Evolutionary conservation across 2,888 invertebrate species (phyloP), one percentile per base, ranked within the genome.

Genomic region (Erannis defoliaria): DNA sequence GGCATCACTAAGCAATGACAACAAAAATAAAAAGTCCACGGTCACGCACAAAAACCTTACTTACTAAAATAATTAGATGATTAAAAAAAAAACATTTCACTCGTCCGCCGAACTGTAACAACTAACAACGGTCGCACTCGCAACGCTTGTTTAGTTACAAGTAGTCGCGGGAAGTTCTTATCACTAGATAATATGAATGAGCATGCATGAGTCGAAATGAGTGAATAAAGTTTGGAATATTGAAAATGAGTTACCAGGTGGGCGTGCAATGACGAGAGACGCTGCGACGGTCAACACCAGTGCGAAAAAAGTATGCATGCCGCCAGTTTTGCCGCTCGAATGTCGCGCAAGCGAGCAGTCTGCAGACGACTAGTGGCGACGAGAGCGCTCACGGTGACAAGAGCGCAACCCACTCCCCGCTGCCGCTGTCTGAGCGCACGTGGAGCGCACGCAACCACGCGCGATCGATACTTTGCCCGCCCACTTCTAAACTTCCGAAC

Each of bases 391-490:
- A 8, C 19, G 46, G 51, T 51, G 55, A 38, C 50, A 62, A 53
- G 35, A 55, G 55, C 62, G 19, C 59, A 48, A 35, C 45, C 40
- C 67, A 66, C 63, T 62, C 61, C 63, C 64, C 66, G 54, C 64
- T 55, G 66, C 63, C 64, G 58, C 60, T 59, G 57, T 59, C 46
- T 48, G 61, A 67, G 82, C 85, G 88, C 88, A 85, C 79, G 81
- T 76, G 70, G 61, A 67, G 82, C 85, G 88, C 88, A 85, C 79
- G 81, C 77, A 70, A 64, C 62, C 72, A 79, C 78, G 89, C 89
- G 85, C 87, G 89, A 91, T 91, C 90, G 90, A 91, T 91, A 90
- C 72, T 79, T n/a, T 29, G 89, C 74, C 82, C 90, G 85, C 90
- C 90, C 89, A 91, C 89, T 89, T 88, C 71, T 77, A 12, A 6